Base-by-base conservation (phyloP, 2,113 vertebrate genomes). In the Pseudolaguvia tuberculata region DNA sequence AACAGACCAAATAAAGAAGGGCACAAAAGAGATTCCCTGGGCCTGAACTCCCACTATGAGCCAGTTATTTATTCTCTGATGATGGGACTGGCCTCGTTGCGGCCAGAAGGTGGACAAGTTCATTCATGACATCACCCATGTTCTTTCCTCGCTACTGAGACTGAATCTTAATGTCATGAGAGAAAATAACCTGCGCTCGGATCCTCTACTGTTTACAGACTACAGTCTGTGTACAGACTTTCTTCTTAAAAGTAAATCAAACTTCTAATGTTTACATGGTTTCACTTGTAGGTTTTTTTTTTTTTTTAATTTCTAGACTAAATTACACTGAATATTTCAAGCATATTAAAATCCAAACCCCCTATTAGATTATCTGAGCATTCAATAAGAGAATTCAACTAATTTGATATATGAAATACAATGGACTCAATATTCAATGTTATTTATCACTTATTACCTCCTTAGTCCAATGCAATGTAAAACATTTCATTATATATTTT, bases 1-100 rank as follows among this genome's bases (percentile, higher is more conserved):
- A 80, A 81, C 81, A 83, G 73, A 71, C n/a, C 74, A 78, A 78
- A 88, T 85, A 87, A 85, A 86, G 82, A 71, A 78, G 81, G 56
- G 73, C 45, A 79, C 78, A 81, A 63, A 77, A 84, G 78, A 82
- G 70, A 51, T 81, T 83, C 75, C 80, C 78, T 79, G 39, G 29
- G 51, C 69, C 74, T 70, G 79, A 84, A 82, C 83, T 70, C 59
- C 68, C 48, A 73, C 69, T 78, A 76, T 84, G 84, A 87, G 87
- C 81, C 81, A 76, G 78, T 53, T 80, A 83, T 88, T 89, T 85
- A 88, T 81, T 70, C 78, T 75, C 81, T 10, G 17, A 62, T 45
- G 51, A 80, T 80, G 75, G 78, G 48, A 57, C 74, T 73, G 79
- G 79, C 75, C 5, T 84, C 82, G 56, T 70, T 80, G 81, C 85